Evolutionary conservation across 2,888 invertebrate genomes (phyloP), one percentile per base, ranked within the genome.

Genomic region (Aleiodes testaceus): DNA sequence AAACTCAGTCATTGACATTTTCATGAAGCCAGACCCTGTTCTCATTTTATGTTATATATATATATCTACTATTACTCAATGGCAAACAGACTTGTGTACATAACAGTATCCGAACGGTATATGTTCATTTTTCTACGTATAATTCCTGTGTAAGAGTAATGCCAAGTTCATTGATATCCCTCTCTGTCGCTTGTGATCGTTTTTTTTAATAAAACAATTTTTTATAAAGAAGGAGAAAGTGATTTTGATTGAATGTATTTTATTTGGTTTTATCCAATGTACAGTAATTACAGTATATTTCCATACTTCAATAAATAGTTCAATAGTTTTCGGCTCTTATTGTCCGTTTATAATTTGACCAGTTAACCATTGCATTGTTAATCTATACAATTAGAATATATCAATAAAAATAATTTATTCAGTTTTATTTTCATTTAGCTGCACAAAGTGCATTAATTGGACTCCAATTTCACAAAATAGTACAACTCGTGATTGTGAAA

Each of bases 81-180:
- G 65, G 73, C 74, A 73, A 67, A 77, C 76, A 70, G 69, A 72
- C 63, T 76, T 73, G 73, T 78, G 76, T 77, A 78, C 77, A 78
- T 78, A 78, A 75, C 66, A 61, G 72, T 71, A 72, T 72, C 65
- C 61, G 53, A 52, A 44, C 63, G n/a, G 63, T 68, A 64, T 52
- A 66, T 66, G 47, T 66, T 55, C 16, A 49, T 16, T 69, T 69
- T 73, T 72, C 50, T 64, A 70, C 61, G 66, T 72, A 70, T 69
- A 63, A 59, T 66, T 52, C 36, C 36, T 36, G 11, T 36, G 47
- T 74, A 70, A 69, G 59, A 44, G 68, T 16, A 68, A 66, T 63
- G 45, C 64, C 16, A 36, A 70, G n/a, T 68, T n/a, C 20, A 30
- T 61, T 59, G 59, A n/a, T 22, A 45, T 63, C 42, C 22, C 45